Base-by-base conservation (phyloP, 2,888 invertebrate genomes). In the Tetragonula carbonaria region DNA sequence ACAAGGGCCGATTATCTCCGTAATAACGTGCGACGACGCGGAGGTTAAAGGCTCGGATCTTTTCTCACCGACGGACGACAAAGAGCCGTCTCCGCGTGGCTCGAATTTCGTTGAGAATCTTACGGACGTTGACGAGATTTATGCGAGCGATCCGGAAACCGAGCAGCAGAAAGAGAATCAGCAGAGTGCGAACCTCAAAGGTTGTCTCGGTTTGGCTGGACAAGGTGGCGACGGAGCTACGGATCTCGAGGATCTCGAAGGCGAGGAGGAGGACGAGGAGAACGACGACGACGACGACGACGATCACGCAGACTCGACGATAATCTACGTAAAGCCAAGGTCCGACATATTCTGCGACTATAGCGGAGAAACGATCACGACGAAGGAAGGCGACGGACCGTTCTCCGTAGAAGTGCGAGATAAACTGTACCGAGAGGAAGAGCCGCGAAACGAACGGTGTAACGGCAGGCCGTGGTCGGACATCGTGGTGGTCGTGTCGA, bases 341-440 rank as follows among this genome's bases (percentile, higher is more conserved):
- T 83, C 87, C 3, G 94, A 94, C 53, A 91, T 94, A 13, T 83
- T 94, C 16, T 87, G 82, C 66, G 94, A 94, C 4, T 93, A 93
- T 53, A 89, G 91, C 53, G 94, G 93, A 2, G 94, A 94, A 33
- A 94, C 93, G 18, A 92, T 94, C 33, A 94, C 91, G 1, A 94
- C 94, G 0, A 94, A 94, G 76, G 94, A 94, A 73, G 94, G 94
- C 6, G 92, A 94, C 62, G 94, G 94, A 0, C 94, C 94, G 0
- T 94, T 94, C 57, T 94, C 94, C 4, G 85, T 93, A 2, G 94
- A 94, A 76, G 88, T 94, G 0, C 90, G 94, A 78, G 93, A 93
- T 80, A 92, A 93, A 84, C 92, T 94, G 91, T 93, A 93, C 0
- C 74, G 59, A 5, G 87, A 85, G 51, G 68, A 83, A 16, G 5